Base-by-base conservation (phyloP, 2,888 invertebrate species). In the Catocala sponsa region DNA sequence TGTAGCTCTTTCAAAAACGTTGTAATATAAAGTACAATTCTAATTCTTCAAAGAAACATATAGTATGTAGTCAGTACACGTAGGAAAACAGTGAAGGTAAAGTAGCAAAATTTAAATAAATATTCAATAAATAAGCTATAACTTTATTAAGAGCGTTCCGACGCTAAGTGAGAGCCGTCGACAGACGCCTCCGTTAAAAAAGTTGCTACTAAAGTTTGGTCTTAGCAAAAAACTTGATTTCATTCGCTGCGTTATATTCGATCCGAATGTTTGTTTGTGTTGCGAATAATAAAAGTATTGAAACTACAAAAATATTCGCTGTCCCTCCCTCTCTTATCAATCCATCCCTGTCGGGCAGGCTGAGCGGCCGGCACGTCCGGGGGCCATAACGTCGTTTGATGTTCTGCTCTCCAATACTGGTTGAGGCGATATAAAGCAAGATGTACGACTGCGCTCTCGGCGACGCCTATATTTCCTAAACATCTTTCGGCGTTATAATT, bases 381-480 rank as follows among this genome's bases (percentile, higher is more conserved):
- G 90, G 91, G 90, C 89, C 86, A 92, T 93, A 94, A 94, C 93
- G 83, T 71, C 89, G 91, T 94, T 95, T 95, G 95, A 95, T 95
- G 94, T 86, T 94, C 94, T 93, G 91, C 93, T 92, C 94, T 94
- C 95, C 95, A 95, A 95, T 95, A 89, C 94, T 92, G 89, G 92
- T 82, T 60, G 90, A 88, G 92, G 75, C 90, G 90, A 87, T 91
- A 91, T 92, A 90, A 89, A 88, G 83, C 88, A 89, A 93, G 93
- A 92, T 91, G 91, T 92, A 94, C 94, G 93, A 81, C 94, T 94
- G 93, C 92, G 94, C 92, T 91, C 88, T 90, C 90, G 92, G 93
- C 85, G 91, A 90, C 94, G 94, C 92, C 94, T 94, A 93, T 94
- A 92, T 92, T 92, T 89, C 88, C 91, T 93, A 92, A 94, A 94